These are phyloP conservation scores for Macroramphosus scolopax DNA, from an alignment of 2,797 vertebrate species.

Conservation along the genomic window DNA sequence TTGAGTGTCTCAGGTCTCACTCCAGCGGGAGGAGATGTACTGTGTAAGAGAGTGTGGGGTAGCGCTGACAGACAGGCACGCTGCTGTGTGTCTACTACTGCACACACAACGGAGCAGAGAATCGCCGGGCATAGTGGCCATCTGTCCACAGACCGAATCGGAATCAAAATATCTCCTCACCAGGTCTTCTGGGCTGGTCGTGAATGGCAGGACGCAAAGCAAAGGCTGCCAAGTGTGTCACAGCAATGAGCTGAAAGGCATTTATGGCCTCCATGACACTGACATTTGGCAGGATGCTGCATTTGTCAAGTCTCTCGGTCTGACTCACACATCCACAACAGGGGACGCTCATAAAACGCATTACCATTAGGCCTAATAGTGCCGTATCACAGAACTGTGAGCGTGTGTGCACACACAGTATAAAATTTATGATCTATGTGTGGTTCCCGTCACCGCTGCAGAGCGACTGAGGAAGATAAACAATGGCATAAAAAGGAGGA, in stretches of 20 bases:
- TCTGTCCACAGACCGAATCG: slow-evolving; percentile 15
- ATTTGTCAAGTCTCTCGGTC: slow-evolving; percentile 69
- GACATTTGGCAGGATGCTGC: slow-evolving; percentile 70
- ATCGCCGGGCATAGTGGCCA: too few species aligned
- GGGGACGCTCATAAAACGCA: slow-evolving; percentile 57
- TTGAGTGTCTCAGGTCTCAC: slow-evolving; percentile 40
- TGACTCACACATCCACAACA: slow-evolving; percentile 64
- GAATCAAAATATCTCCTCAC: slow-evolving; percentile 37
- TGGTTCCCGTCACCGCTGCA: slow-evolving; percentile 11
- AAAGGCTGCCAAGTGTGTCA: slow-evolving; percentile 67
- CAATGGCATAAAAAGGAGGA: slow-evolving; percentile 26
- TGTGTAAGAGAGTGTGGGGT: not conserved
- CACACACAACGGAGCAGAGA: not conserved
- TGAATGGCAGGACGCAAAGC: slow-evolving; percentile 52
- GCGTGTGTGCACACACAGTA: slow-evolving; percentile 5
- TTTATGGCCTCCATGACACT: slow-evolving; percentile 69
- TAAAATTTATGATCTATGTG: slow-evolving; percentile 34
- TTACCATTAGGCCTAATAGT: slow-evolving; percentile 60
- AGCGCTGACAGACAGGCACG: too few species aligned
- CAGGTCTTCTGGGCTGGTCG: slow-evolving; percentile 42
- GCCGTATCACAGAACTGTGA: slow-evolving; percentile 29
- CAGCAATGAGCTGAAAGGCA: slow-evolving; percentile 62
- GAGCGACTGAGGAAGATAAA: slow-evolving; percentile 33
- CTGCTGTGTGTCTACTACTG: slow-evolving; percentile 6
- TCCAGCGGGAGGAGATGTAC: slow-evolving; percentile 6